These are phyloP conservation scores for Catocala sponsa DNA, from an alignment of 2,888 invertebrate species.

Conservation along the genomic window DNA sequence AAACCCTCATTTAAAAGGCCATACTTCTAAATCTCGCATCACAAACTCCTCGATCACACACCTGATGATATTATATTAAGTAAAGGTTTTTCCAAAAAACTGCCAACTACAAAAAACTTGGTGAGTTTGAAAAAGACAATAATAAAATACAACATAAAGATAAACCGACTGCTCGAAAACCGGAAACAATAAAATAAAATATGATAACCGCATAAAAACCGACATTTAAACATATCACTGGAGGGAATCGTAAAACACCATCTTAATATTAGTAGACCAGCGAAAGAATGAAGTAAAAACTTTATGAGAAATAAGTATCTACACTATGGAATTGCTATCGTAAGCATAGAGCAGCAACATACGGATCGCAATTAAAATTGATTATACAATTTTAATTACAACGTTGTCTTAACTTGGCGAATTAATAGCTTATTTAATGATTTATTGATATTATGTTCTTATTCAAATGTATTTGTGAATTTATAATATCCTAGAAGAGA, in stretches of 20 bases:
- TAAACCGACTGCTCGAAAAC: conserved; percentile 47
- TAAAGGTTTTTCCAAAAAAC: conserved; percentile 44
- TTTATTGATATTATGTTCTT: conserved; percentile 43
- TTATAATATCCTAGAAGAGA: conserved; percentile 20
- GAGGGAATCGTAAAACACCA: conserved; percentile 51
- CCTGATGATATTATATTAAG: conserved; percentile 29
- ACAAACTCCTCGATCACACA: conserved; percentile 30
- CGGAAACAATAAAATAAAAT: conserved; percentile 56
- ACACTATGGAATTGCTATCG: conserved; percentile 7
- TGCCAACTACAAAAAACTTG: conserved; percentile 33
- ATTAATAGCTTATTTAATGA: conserved; percentile 42
- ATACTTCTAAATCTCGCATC: conserved; percentile 24
- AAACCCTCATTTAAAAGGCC: conserved; percentile 13
- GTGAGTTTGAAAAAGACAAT: conserved; percentile 43
- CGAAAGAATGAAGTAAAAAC: conserved; percentile 28
- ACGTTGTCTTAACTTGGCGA: conserved; percentile 22
- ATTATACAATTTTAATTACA: conserved; percentile 48
- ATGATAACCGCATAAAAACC: conserved; percentile 53
- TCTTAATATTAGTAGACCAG: conserved; percentile 41
- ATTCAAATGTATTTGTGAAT: conserved; percentile 28
- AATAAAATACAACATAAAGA: conserved; percentile 57
- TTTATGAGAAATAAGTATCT: conserved; percentile 20
- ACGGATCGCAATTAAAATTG: conserved; percentile 44
- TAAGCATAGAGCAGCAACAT: conserved; percentile 7
- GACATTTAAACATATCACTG: conserved; percentile 50